Evolutionary conservation across 1,140 invertebrate genomes (phyloP).

Genomic region (Eumeta japonica): DNA sequence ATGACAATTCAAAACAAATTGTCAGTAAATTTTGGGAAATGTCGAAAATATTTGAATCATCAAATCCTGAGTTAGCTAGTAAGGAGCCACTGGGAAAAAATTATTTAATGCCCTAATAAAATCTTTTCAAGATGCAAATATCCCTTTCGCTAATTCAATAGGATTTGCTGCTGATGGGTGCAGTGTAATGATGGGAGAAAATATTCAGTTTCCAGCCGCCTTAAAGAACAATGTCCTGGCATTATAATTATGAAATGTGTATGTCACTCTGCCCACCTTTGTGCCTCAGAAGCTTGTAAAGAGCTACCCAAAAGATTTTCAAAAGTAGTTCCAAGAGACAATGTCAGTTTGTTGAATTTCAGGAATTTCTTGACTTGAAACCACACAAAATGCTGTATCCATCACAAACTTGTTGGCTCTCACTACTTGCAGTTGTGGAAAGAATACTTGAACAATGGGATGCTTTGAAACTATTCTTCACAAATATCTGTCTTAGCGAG

Average conservation of each 20-base stretch:
- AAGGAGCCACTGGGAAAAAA: neutral
- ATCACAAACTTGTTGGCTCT: conserved; percentile 27
- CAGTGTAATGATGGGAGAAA: conserved; percentile 11
- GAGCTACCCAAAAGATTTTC: conserved; percentile 7
- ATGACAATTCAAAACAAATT: too few species aligned
- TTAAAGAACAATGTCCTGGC: conserved; percentile 5
- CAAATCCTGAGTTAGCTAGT: neutral
- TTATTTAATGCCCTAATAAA: neutral
- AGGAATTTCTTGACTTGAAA: conserved; percentile 19
- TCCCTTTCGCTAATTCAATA: conserved; percentile 6
- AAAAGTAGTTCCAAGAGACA: conserved; percentile 18
- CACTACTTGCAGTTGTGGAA: conserved; percentile 17
- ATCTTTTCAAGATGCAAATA: neutral
- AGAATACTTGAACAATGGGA: conserved; percentile 19
- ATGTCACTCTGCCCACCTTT: conserved; percentile 13
- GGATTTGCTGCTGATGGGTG: conserved; percentile 9
- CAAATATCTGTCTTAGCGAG: neutral
- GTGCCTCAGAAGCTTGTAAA: conserved; percentile 9
- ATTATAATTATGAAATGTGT: conserved; percentile 9
- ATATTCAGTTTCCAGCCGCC: conserved; percentile 8
- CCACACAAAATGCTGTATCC: conserved; percentile 26
- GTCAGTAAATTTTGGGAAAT: too few species aligned
- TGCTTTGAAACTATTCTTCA: conserved; percentile 12
- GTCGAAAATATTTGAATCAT: too few species aligned
- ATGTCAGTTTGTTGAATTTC: conserved; percentile 19